Evolutionary conservation across 2,113 vertebrate species (phyloP), one percentile per base, ranked within the genome.

Genomic region (Dendrocopos noguchii): DNA sequence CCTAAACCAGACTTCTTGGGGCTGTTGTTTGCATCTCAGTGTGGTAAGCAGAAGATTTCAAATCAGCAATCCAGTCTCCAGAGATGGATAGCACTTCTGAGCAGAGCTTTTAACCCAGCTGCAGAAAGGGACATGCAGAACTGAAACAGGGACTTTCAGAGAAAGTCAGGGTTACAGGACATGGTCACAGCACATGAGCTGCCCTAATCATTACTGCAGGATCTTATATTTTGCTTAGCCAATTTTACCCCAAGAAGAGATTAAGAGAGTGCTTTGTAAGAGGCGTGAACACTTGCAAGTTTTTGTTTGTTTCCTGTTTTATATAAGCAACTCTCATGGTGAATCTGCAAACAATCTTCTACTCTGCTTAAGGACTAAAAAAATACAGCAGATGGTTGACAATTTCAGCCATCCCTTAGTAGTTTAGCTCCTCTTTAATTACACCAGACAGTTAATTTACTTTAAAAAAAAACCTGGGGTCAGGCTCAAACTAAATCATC

Each of bases 351-450:
- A 74, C 75, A 14, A 83, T 47, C 64, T 56, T 68, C 44, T 42
- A 79, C 13, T 15, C n/a, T 84, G 22, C 15, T 36, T 29, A 71
- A 75, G n/a, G 97, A 86, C 25, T 25, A 93, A 95, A 95, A 68
- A 68, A 44, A 56, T 68, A 55, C 36, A 95, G 47, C 90, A 97
- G 84, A 91, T 95, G 85, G 87, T 67, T 92, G 47, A 56, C 67
- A 91, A 55, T 88, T 89, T 95, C 55, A 95, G 55, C 20, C 34
- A 74, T 73, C 20, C n/a, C 19, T 60, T 92, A 91, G 83, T 79
- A 80, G 50, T 90, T 91, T 95, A 68, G 82, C 57, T 83, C 44
- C 82, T 94, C 64, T 91, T 61, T 96, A 95, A 90, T 95, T 96
- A 90, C 14, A 94, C 27, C 60, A 95, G 65, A 94, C 77, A 94